These are phyloP conservation scores for Opisthocomus hoazin DNA, from an alignment of 2,113 vertebrate genomes.

Conservation along the genomic window DNA sequence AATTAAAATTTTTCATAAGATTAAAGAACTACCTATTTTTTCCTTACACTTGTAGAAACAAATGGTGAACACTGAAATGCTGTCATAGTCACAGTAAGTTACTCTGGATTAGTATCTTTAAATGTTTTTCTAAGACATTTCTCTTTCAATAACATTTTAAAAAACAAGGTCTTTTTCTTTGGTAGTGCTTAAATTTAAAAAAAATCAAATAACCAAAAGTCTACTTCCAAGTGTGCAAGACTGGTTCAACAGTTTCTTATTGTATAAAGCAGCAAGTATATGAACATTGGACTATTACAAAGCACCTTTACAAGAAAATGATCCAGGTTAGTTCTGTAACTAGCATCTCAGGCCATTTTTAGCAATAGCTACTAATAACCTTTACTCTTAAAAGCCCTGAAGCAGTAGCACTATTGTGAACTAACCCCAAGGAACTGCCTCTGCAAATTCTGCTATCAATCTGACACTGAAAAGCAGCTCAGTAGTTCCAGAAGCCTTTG, in stretches of 20 bases:
- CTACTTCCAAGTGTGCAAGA: not conserved
- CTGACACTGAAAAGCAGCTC: not conserved
- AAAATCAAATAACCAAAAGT: not conserved
- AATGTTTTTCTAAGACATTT: not conserved
- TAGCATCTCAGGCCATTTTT: not conserved
- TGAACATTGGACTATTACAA: not conserved
- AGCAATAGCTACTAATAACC: conserved; percentile 23
- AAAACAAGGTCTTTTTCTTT: not conserved
- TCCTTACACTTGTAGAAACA: not conserved
- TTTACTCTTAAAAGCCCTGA: conserved; percentile 35
- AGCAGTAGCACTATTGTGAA: conserved; percentile 3
- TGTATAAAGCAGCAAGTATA: not conserved
- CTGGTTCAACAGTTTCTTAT: conserved; percentile 14
- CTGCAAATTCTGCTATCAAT: conserved; percentile 36
- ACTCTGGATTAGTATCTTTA: not conserved
- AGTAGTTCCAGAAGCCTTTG: conserved; percentile 1
- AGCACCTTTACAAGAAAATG: not conserved
- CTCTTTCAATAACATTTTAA: conserved; percentile 37
- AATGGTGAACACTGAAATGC: not conserved
- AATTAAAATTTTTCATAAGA: conserved; percentile 2
- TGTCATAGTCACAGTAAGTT: not conserved
- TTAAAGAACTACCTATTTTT: not conserved
- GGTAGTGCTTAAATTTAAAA: not conserved
- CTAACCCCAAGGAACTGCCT: not conserved
- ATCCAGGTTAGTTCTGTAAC: not conserved